Evolutionary conservation across 2,797 vertebrate genomes (phyloP), one percentile per base, ranked within the genome.

Genomic region (Chanos chanos): DNA sequence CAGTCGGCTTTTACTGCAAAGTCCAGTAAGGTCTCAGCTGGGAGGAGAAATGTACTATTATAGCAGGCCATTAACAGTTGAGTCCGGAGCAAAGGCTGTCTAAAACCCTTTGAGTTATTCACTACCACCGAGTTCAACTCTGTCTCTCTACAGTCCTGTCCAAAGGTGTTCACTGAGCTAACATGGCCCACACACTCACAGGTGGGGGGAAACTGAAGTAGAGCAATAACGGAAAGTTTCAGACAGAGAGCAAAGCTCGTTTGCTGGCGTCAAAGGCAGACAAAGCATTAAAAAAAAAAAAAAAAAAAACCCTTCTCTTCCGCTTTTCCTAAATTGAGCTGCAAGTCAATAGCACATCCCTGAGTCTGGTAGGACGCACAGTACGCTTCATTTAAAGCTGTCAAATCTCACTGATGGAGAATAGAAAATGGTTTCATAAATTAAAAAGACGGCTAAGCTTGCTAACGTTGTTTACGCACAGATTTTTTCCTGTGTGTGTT

Each of bases 181-280:
- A 56, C 39, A 25, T 63, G 61, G 41, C 48, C 25, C 33, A 54
- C 47, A 53, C 59, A 50, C 21, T 52, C 68, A 28, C 33, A 62
- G 61, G 56, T 61, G 61, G n/a, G n/a, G n/a, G n/a, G n/a, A n/a
- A n/a, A n/a, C 72, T 74, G 72, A 68, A 61, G 64, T 49, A 56
- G 33, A 30, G 61, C 28, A 68, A 74, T 74, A 74, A 74, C 68
- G 52, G 57, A 61, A 74, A 74, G 74, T 74, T 72, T 64, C 72
- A 73, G 15, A 19, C 16, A 30, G 40, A 74, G 61, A 15, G 61
- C 21, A 36, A 58, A 51, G 48, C 45, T 64, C 28, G 18, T 27
- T 15, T 50, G 60, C 61, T 61, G 61, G 55, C 45, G 53, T 51
- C 57, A 54, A 64, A 68, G 57, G 25, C 52, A 71, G 68, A 65